Evolutionary conservation across 1,140 invertebrate genomes (phyloP), one percentile per base, ranked within the genome.

Genomic region (Drosophila seguyi): DNA sequence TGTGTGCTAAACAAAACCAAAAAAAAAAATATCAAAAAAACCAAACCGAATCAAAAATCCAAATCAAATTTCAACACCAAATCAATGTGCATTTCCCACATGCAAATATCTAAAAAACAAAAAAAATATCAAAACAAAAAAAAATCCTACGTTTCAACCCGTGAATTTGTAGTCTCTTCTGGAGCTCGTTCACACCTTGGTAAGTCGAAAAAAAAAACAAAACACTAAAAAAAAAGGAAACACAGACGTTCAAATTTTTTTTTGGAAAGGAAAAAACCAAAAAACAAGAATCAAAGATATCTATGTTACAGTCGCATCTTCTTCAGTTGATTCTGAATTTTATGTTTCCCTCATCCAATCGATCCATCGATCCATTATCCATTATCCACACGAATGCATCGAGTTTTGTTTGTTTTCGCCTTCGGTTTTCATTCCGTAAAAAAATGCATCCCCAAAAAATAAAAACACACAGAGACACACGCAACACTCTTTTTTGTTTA

Each of bases 161-260:
- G 81, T 85, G 90, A 91, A 91, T 63, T 85, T 94, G 94, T 97
- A 98, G 97, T 97, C 96, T 97, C 96, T 98, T 97, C 96, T 98
- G 97, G 97, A 97, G 96, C 96, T 97, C 96, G 95, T 98, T 98
- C 97, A 97, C 96, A 96, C 97, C 97, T 96, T 96, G 97, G 97
- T 98, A 98, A 98, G 97, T 87, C 69, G 20, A 88, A 91, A 67
- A 87, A 74, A 66, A 81, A 63, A 61, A 82, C 60, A 72, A 53
- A 68, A 73, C 71, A 44, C 60, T n/a, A 75, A 72, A 72, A 67
- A 67, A 71, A 63, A 73, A 85, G 50, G 66, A 73, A 74, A 75
- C 52, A 90, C 85, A 76, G 78, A 75, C 59, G 69, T 83, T 68
- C 48, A 48, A 22, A n/a, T n/a, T 25, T 50, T 45, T 50, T 76